A percentile compares a stretch with the other conserved stretches of the same genome.
Conservation (phyloP, 2,888 invertebrate species). For the Carcina quercana region DNA sequence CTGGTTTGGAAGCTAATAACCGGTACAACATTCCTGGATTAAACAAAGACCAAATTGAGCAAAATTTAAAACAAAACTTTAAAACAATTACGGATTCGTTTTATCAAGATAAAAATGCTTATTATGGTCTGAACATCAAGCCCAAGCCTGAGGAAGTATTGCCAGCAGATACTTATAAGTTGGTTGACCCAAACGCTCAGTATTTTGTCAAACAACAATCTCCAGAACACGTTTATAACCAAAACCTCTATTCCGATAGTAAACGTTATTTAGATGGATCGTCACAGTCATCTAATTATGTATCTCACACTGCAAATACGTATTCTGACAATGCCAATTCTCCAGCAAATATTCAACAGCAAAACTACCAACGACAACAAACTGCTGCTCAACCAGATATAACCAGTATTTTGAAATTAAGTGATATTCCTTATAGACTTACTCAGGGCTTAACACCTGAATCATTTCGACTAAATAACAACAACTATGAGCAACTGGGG, state of each 20-base stretch:
- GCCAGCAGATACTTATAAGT: slow-evolving; percentile 33
- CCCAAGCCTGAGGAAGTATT: slow-evolving; percentile 44
- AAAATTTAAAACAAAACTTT: slow-evolving; percentile 42
- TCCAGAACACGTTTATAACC: slow-evolving; percentile 34
- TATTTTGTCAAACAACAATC: slow-evolving; percentile 37
- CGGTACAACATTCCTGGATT: slow-evolving; percentile 33
- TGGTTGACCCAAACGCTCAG: slow-evolving; percentile 34
- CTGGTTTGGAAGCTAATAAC: slow-evolving; percentile 28
- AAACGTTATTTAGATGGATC: slow-evolving; percentile 34
- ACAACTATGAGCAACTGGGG: slow-evolving; percentile 44
- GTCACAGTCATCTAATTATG: slow-evolving; percentile 32
- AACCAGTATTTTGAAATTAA: slow-evolving; percentile 47
- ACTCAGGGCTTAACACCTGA: slow-evolving; percentile 44
- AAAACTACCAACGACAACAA: slow-evolving; percentile 37
- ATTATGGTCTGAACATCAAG: slow-evolving; percentile 52
- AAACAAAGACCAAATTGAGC: slow-evolving; percentile 46
- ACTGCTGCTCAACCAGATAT: slow-evolving; percentile 36
- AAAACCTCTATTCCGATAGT: slow-evolving; percentile 24
- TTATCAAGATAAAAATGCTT: slow-evolving; percentile 59
- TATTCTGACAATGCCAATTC: slow-evolving; percentile 42
- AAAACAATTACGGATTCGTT: slow-evolving; percentile 51
- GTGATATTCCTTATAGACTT: slow-evolving; percentile 54
- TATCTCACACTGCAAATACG: slow-evolving; percentile 30
- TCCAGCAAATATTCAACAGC: slow-evolving; percentile 34
- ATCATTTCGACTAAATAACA: slow-evolving; percentile 36